Base-by-base conservation (phyloP, 2,888 invertebrate species). In the Neoascia interrupta region DNA sequence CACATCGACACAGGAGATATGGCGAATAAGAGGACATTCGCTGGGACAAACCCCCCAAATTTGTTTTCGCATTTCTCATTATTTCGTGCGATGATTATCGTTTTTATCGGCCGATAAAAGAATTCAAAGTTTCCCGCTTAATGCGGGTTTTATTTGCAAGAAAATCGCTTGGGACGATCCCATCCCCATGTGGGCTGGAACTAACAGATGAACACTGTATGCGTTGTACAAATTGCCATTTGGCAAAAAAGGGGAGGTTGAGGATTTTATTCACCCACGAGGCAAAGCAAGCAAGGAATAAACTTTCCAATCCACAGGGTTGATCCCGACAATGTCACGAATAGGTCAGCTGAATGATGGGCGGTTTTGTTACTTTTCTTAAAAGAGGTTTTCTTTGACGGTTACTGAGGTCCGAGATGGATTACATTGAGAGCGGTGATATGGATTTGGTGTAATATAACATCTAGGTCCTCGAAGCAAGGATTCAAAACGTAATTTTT, bases 101-200 rank as follows among this genome's bases (percentile, higher is more conserved):
- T 70, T 76, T 76, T 76, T 76, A 76, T 76, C 76, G 76, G 72
- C 60, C 76, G 72, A 76, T 76, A 76, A 76, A 76, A 70, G 76
- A 76, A 76, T 76, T 72, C 70, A 72, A 70, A 76, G 76, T 76
- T 76, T 43, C 39, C 47, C 58, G 76, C 53, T 70, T 70, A 60
- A 76, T 64, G 70, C 36, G 41, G 54, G 54, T 72, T 76, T 76
- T 76, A 72, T 76, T 64, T 76, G 53, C 18, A 21, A 47, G 72
- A 54, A 76, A 76, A 76, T 72, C 76, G 60, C 72, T 41, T 34
- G 76, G 72, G 72, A 76, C 54, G 47, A 36, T 39, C n/a, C 31
- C 10, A 6, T 6, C 43, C n/a, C n/a, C n/a, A n/a, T n/a, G 36
- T 36, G 54, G 54, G 47, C 26, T 54, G 34, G 37, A 45, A 66